Conservation (phyloP, 2,113 vertebrate genomes). For the Halichoeres trimaculatus region DNA sequence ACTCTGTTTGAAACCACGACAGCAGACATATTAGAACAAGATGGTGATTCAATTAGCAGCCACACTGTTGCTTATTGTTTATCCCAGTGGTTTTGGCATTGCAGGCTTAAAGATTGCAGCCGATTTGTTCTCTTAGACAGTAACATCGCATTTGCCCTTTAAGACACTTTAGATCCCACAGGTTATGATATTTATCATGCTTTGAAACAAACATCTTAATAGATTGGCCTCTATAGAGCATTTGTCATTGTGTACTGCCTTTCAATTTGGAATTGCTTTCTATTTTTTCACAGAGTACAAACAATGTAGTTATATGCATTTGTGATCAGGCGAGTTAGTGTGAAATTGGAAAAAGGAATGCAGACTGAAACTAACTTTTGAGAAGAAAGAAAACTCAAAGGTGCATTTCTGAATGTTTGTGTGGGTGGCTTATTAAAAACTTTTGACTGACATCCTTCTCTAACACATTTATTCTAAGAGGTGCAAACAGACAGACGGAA, state of each 20-base stretch:
- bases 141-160: neutral
- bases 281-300: neutral
- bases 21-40: constrained; percentile 53
- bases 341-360: neutral
- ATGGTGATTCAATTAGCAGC: constrained; percentile 63
- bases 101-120: neutral
- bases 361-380: neutral
- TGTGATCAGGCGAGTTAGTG: neutral
- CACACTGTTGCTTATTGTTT: constrained; percentile 31
- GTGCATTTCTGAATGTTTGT: neutral
- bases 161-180: neutral
- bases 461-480: constrained; percentile 40
- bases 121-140: constrained; percentile 4
- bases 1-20: constrained; percentile 44
- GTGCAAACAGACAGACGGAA: constrained; percentile 33
- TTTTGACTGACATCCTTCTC: constrained; percentile 45
- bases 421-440: constrained; percentile 34
- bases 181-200: neutral
- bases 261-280: neutral
- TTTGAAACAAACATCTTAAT: neutral
- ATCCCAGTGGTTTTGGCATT: constrained; percentile 10
- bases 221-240: neutral
- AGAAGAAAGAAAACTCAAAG: neutral
- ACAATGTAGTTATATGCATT: neutral
- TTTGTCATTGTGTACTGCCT: neutral